Conservation (phyloP, 2,113 vertebrate genomes). For the Phaethon lepturus region DNA sequence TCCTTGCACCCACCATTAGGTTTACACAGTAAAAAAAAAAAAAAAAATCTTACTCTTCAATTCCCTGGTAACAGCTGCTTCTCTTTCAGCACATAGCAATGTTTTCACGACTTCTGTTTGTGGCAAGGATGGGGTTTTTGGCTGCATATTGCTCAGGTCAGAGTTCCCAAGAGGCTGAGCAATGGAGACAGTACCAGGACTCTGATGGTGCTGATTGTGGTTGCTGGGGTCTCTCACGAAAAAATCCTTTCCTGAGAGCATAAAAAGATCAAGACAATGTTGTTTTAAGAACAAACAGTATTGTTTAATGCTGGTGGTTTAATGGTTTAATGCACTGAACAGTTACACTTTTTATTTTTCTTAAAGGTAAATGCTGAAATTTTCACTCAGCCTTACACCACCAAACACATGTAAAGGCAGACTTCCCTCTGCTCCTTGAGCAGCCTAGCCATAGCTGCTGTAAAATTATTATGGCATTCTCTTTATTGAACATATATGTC, state of each 20-base stretch:
- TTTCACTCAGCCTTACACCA: neutral
- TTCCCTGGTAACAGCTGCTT: neutral
- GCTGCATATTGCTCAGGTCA: neutral
- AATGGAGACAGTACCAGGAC: neutral
- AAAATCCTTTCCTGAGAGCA: neutral
- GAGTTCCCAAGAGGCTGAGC: neutral
- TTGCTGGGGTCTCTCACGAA: neutral
- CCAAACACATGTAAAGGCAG: neutral
- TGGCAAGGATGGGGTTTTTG: neutral
- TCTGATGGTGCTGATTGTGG: neutral
- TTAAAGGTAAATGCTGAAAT: neutral
- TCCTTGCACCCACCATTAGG: neutral
- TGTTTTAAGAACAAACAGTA: neutral
- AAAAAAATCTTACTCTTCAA: neutral
- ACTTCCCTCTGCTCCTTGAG: neutral
- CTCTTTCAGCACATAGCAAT: neutral
- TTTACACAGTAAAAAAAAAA: neutral
- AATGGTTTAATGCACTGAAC: neutral
- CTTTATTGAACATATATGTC: neutral
- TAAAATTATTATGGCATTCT: neutral
- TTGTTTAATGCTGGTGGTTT: neutral
- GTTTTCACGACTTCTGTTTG: neutral
- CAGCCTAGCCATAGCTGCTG: fast-evolving
- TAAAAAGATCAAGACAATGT: neutral
- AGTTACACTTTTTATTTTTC: neutral